phyloP scores from a whole-genome alignment of 2,797 vertebrate species.

The Notoglanidium macrostoma region DNA sequence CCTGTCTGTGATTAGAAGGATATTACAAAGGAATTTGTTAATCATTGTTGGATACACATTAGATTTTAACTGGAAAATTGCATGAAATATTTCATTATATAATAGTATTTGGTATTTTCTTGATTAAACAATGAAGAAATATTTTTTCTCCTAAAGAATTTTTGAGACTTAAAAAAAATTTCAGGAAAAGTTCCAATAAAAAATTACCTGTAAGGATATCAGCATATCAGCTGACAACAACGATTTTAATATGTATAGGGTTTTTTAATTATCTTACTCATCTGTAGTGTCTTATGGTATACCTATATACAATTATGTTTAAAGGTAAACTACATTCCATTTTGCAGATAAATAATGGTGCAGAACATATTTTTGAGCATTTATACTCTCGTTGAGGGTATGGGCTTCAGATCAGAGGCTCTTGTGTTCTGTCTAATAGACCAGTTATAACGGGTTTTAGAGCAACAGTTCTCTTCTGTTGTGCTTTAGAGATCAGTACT shows the following conservation, averaged over 20 bases:
- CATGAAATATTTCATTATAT: background rate
- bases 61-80: background rate
- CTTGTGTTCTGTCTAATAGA: background rate
- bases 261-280: background rate
- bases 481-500: background rate
- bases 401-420: background rate
- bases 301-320: background rate
- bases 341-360: background rate
- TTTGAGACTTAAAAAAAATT: background rate
- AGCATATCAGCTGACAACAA: background rate
- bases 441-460: background rate
- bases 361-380: background rate
- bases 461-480: background rate
- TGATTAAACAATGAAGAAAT: background rate
- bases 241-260: slow-evolving; percentile 1
- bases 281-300: background rate
- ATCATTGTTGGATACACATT: background rate
- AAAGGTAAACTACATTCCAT: background rate
- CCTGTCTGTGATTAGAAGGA: slow-evolving; percentile 6
- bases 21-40: background rate
- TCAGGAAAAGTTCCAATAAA: background rate
- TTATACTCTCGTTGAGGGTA: background rate
- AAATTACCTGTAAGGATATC: too few species aligned
- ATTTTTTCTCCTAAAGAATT: background rate
- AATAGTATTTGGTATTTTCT: background rate